phyloP scores from a whole-genome alignment of 2,113 vertebrate species.

The Daboia siamensis region DNA sequence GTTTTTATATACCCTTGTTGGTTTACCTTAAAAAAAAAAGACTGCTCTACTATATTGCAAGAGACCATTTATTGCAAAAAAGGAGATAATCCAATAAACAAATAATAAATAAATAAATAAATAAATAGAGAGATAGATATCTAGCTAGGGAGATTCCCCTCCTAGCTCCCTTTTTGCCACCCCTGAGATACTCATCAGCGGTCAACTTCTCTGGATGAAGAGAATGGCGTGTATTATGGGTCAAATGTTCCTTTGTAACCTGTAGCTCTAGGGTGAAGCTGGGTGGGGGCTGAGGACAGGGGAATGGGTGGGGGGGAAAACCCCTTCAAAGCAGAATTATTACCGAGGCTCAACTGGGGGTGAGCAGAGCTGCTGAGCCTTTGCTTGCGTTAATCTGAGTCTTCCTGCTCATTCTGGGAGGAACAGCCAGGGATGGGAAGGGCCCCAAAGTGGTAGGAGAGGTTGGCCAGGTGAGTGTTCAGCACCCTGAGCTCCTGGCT shows the following conservation, averaged over 20 bases:
- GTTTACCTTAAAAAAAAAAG: slow-evolving; percentile 1
- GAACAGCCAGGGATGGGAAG: not conserved
- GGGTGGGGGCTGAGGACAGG: not conserved
- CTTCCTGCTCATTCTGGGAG: slow-evolving; percentile 25
- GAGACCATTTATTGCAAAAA: slow-evolving; percentile 53
- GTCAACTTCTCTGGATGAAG: not conserved
- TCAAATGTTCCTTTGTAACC: not conserved
- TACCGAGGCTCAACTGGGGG: not conserved
- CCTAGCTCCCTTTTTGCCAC: not conserved
- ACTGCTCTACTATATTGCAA: slow-evolving; percentile 55
- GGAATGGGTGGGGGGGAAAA: not conserved
- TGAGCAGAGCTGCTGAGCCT: not conserved
- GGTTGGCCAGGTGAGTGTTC: slow-evolving; percentile 5
- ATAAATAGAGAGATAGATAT: not conserved
- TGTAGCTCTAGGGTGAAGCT: not conserved
- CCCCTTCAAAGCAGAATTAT: not conserved
- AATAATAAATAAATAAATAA: not conserved
- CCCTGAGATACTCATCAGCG: not conserved
- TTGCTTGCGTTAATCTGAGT: not conserved
- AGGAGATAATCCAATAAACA: not conserved
- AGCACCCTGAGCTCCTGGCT: slow-evolving; percentile 10
- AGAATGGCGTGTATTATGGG: not conserved
- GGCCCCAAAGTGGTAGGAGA: slow-evolving; percentile 20
- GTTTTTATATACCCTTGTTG: not conserved
- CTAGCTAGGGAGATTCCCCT: not conserved